phyloP scores from a whole-genome alignment of 1,140 invertebrate genomes.

The Trichonephila inaurata region DNA sequence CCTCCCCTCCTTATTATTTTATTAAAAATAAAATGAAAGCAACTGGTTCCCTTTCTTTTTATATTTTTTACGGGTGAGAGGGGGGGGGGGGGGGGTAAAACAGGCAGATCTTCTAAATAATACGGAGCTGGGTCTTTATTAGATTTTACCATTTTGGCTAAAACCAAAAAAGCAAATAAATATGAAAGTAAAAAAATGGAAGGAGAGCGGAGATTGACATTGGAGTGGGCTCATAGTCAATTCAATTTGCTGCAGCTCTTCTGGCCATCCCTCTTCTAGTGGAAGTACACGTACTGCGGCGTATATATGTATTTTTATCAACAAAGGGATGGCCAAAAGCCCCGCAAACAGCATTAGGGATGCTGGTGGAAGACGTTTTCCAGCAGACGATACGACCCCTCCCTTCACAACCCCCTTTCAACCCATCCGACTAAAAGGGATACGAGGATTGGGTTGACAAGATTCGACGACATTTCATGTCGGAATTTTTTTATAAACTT shows the following conservation, averaged over 20 bases:
- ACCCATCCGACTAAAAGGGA: constrained; percentile 67
- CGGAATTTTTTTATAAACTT: neutral
- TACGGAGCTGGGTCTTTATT: constrained; percentile 51
- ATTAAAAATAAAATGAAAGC: neutral
- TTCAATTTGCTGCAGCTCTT: constrained; percentile 69
- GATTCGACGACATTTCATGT: constrained; percentile 59
- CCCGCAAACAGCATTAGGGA: constrained; percentile 67
- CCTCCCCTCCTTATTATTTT: neutral
- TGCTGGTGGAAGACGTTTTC: constrained; percentile 62
- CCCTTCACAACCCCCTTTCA: constrained; percentile 23
- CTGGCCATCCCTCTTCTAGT: neutral
- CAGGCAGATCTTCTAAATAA: constrained; percentile 35
- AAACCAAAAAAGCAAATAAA: neutral
- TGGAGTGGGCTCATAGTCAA: constrained; percentile 57
- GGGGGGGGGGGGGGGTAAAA: neutral
- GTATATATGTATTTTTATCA: constrained; percentile 69
- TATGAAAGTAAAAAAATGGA: constrained; percentile 38
- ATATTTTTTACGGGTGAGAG: no score
- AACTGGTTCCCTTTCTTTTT: neutral
- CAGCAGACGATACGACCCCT: constrained; percentile 43
- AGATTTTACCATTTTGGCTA: constrained; percentile 55
- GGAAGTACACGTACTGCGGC: neutral
- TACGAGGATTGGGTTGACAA: constrained; percentile 65
- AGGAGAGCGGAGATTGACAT: constrained; percentile 57
- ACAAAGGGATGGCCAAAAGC: constrained; percentile 63